A percentile compares a stretch with the other conserved stretches of the same genome.
Evolutionary conservation across 2,888 invertebrate species (phyloP).

Genomic region (Apodemia hepburni): DNA sequence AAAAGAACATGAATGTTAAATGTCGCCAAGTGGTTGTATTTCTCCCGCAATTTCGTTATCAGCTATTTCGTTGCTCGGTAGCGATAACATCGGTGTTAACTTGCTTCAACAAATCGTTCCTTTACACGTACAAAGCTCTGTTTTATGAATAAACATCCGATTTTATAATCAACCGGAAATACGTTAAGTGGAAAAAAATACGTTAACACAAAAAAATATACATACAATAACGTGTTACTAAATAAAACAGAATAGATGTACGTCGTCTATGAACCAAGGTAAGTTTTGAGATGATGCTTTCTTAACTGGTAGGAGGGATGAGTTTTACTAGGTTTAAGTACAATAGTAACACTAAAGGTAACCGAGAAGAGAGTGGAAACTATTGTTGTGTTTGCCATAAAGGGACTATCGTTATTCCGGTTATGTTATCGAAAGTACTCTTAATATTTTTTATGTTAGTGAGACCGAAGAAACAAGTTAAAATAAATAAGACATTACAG

Average conservation of each 20-base stretch:
- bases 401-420: no score
- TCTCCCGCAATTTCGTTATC: constrained; percentile 38
- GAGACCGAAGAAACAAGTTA: no score
- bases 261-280: no score
- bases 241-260: constrained; percentile 13
- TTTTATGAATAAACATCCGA: constrained; percentile 32
- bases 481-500: no score
- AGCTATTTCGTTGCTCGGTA: constrained; percentile 37
- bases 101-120: constrained; percentile 41
- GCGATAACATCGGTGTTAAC: constrained; percentile 46
- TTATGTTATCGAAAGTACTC: no score
- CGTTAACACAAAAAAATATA: constrained; percentile 19
- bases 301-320: no score
- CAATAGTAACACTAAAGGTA: no score
- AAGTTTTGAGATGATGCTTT: no score
- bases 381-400: no score
- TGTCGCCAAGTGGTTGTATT: constrained; percentile 28
- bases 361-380: no score
- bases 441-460: no score
- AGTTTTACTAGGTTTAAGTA: no score
- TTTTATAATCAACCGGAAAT: constrained; percentile 19
- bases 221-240: constrained; percentile 24
- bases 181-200: background rate
- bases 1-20: constrained; percentile 2
- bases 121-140: constrained; percentile 39